Evolutionary conservation across 2,797 vertebrate species (phyloP).

Genomic region (Coendou prehensilis): DNA sequence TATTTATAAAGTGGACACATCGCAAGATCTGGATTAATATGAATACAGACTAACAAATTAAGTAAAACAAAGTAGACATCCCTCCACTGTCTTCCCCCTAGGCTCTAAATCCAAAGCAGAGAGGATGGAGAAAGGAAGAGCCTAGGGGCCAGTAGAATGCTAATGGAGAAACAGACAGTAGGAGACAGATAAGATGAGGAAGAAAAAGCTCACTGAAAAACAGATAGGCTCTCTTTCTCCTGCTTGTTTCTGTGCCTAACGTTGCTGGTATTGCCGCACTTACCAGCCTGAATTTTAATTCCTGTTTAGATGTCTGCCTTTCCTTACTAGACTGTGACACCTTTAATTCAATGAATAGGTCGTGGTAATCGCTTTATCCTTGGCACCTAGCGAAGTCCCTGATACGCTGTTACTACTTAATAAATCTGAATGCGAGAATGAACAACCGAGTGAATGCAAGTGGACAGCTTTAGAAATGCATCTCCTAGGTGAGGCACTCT

Average conservation of each 20-base stretch:
- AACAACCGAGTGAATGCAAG: neutral
- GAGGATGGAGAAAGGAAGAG: neutral
- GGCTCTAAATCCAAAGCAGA: neutral
- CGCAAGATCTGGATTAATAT: neutral
- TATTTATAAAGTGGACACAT: neutral
- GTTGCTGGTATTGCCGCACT: neutral
- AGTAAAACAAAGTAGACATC: neutral
- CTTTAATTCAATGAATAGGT: conserved; percentile 33
- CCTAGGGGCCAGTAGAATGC: neutral
- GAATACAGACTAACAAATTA: neutral
- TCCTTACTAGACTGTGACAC: neutral
- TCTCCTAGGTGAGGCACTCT: neutral
- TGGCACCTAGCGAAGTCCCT: conserved; percentile 24
- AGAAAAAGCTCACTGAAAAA: neutral
- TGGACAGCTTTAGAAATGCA: neutral
- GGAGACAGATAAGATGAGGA: neutral
- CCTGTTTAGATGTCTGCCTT: neutral
- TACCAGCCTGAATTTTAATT: neutral
- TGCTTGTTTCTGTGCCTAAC: neutral
- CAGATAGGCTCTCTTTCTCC: neutral
- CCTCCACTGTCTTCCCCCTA: neutral
- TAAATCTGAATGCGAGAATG: conserved; percentile 4
- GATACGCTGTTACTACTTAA: conserved; percentile 5
- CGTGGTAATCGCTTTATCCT: neutral
- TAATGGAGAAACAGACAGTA: neutral